Evolutionary conservation across 2,797 vertebrate genomes (phyloP).

Genomic region (Tenualosa ilisha): DNA sequence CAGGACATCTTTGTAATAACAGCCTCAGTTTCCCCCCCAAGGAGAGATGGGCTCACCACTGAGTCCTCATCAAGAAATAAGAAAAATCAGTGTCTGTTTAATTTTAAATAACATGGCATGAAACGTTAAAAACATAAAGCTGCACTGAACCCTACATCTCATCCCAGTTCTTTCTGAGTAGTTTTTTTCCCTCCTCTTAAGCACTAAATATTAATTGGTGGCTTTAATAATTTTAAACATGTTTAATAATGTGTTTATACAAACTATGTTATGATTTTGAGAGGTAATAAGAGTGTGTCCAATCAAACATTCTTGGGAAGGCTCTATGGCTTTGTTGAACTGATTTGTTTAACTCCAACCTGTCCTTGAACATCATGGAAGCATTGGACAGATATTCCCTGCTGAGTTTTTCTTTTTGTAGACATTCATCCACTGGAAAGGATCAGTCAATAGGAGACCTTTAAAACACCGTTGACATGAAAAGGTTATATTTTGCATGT

Average conservation of each 20-base stretch:
- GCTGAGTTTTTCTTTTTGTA: not conserved
- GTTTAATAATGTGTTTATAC: not conserved
- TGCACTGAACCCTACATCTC: not conserved
- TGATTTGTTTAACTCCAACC: not conserved
- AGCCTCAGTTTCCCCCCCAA: not conserved
- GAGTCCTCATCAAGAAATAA: not conserved
- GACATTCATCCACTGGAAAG: not conserved
- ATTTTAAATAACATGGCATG: not conserved
- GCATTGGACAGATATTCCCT: not conserved
- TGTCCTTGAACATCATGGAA: not conserved
- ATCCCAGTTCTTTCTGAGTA: not conserved
- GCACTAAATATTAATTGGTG: not conserved
- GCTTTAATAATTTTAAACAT: not conserved
- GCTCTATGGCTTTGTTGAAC: not conserved
- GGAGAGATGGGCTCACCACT: not conserved
- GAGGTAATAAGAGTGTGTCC: not conserved
- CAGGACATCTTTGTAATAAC: not conserved
- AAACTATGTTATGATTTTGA: not conserved
- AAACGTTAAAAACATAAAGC: not conserved
- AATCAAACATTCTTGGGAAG: not conserved
- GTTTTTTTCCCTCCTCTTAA: not conserved
- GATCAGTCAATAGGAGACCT: not conserved
- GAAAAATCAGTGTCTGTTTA: not conserved
- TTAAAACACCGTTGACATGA: not conserved
- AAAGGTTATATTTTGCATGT: not conserved